Evolutionary conservation across 2,113 vertebrate species (phyloP), one percentile per base, ranked within the genome.

Genomic region (Shinisaurus crocodilurus): DNA sequence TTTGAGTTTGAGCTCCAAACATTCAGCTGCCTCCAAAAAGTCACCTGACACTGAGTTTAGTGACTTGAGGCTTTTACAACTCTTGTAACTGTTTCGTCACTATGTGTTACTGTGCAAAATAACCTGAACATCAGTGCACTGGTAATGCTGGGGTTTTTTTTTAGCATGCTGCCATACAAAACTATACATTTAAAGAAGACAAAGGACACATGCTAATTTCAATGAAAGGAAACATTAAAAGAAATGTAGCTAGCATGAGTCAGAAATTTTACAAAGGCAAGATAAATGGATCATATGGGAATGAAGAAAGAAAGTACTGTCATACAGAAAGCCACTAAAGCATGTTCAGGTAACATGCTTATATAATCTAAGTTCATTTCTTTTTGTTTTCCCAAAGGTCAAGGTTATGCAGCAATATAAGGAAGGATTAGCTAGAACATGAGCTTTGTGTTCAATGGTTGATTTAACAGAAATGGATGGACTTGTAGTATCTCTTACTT

Each of bases 371-470:
- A 88, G 9, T 72, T 32, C 92, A 94, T 63, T 63, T 94, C 69
- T 16, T 94, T 94, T 34, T 94, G 90, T 90, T 90, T 85, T 91
- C 92, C 74, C 88, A 94, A 91, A 94, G 91, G 91, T 93, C 92
- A 96, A 80, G 91, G 40, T 75, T 86, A 87, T 50, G 70, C 50
- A 87, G 72, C 48, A n/a, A 81, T 92, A 91, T 48, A 88, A 94
- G 91, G 40, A 84, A 1, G 90, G 82, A 93, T 96, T 93, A 94
- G 90, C 86, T 93, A 93, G 90, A 72, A 95, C 83, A 92, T 92
- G 63, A 57, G 83, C 34, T 80, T 8, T 13, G 2, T 9, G 63
- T 48, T 81, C 69, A 65, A 32, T 75, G 67, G 25, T 50, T 48
- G 10, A 88, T 81, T 69, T 87, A 91, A 82, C 69, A 88, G 88